Conservation (phyloP, 30 jellyfish, hydroid and myxozoan genomes). For the Chrysaora quinquecirrha region DNA sequence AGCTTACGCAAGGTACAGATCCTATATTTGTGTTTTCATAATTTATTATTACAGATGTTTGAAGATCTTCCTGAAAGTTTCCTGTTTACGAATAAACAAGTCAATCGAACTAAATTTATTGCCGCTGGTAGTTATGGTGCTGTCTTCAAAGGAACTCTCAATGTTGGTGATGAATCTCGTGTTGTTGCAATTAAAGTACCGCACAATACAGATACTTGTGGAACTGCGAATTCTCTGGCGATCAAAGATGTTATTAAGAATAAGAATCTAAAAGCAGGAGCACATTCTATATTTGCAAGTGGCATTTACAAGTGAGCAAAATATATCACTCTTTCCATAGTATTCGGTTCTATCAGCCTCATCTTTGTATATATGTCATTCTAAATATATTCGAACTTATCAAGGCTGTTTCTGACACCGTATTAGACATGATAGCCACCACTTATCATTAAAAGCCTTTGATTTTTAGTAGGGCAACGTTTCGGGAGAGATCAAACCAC, state of each 20-base stretch:
- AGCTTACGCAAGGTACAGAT: too few species aligned
- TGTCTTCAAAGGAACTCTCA: constrained; percentile 73
- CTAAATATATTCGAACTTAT: too few species aligned
- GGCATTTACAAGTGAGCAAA: constrained; percentile 75
- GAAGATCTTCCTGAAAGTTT: constrained; percentile 72
- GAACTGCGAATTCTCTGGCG: constrained; percentile 37
- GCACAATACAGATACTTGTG: constrained; percentile 67
- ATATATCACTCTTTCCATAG: too few species aligned
- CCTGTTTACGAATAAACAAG: constrained; percentile 45
- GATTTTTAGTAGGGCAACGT: too few species aligned
- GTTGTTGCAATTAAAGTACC: constrained; percentile 80
- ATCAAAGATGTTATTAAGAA: constrained; percentile 58
- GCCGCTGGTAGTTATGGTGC: constrained; percentile 97
- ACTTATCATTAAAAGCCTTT: too few species aligned
- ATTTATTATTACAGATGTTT: too few species aligned
- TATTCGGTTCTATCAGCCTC: too few species aligned
- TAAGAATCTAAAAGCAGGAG: constrained; percentile 48
- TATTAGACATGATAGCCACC: too few species aligned
- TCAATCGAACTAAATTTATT: constrained; percentile 59
- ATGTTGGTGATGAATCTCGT: constrained; percentile 5
- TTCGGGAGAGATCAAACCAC: too few species aligned
- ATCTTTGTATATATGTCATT: too few species aligned
- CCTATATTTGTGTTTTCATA: too few species aligned
- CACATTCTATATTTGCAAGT: constrained; percentile 25
- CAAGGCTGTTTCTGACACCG: too few species aligned